Base-by-base conservation (phyloP, 53 echinoderm and acorn worm genomes). In the Stichopus horrens region DNA sequence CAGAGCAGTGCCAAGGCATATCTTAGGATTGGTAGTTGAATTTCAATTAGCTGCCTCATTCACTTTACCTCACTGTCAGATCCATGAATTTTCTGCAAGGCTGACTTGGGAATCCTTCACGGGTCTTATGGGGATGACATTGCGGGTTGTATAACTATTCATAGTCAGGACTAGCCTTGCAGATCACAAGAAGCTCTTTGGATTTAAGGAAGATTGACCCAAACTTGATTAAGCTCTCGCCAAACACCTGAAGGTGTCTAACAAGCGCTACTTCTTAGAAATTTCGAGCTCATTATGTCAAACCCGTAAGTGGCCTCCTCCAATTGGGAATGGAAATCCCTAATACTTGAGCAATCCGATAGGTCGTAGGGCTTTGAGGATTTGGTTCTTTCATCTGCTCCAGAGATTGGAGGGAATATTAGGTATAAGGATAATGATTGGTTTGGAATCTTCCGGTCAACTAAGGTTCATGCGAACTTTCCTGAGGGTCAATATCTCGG, bases 331-430 rank as follows among this genome's bases (percentile, higher is more conserved):
- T 81, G 57, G 81, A 81, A 81, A 57, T 56, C 81, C 58, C 81
- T 58, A 81, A 81, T 58, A 81, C 57, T 81, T 81, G 57, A 81
- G 81, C 81, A 81, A 81, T 58, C 81, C 57, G 81, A 81, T 81
- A 56, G 81, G 56, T 81, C 57, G 20, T 81, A 56, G 56, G 81
- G 81, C 81, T 56, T 58, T 6, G 54, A 79, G 79, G 54, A 79
- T 79, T 79, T 54, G 56, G 22, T 79, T 79, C 55, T 20, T n/a
- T 54, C 79, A 10, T 79, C 18, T 37, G 14, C 79, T 79, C 79
- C 18, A 79, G 79, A 79, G 79, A 23, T n/a, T 18, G 79, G 71
- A 71, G 21, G 79, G 54, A 53, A 79, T 79, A 53, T 79, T 79
- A 55, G 54, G 79, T 54, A 53, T 4, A 56, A 79, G 79, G 54